Evolutionary conservation across 2,888 invertebrate genomes (phyloP).

Genomic region (Papilio protenor): DNA sequence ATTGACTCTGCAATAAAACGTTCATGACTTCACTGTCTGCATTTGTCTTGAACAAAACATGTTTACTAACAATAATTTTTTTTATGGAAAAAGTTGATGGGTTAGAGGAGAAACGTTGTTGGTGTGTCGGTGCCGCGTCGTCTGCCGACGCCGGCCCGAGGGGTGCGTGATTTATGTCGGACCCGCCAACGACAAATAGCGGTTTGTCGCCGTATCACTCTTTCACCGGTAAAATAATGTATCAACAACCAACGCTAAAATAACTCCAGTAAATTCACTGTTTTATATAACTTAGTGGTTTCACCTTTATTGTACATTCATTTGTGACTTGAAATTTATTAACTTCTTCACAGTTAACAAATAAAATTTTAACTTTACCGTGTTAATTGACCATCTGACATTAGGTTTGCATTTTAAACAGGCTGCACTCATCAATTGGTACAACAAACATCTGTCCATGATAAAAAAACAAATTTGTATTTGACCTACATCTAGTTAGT

Average conservation of each 20-base stretch:
- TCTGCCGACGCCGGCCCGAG: constrained; percentile 53
- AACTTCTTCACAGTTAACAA: not conserved
- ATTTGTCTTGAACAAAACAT: constrained; percentile 58
- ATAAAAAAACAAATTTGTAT: not conserved
- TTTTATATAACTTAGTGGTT: constrained; percentile 39
- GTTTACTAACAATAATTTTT: constrained; percentile 71
- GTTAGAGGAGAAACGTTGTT: constrained; percentile 46
- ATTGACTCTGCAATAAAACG: constrained; percentile 84
- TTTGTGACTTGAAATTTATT: not conserved
- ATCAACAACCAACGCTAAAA: constrained; percentile 56
- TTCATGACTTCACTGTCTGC: constrained; percentile 37
- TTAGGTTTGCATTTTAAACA: not conserved
- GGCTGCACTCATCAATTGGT: too few species aligned
- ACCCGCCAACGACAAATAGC: constrained; percentile 79
- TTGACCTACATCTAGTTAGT: not conserved
- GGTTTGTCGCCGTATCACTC: constrained; percentile 79
- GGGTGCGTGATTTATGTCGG: constrained; percentile 76
- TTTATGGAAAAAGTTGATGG: constrained; percentile 52
- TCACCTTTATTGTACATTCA: constrained; percentile 31
- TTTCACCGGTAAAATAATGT: constrained; percentile 75
- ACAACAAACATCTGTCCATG: not conserved
- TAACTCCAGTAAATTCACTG: constrained; percentile 42
- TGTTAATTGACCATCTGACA: not conserved
- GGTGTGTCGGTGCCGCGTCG: constrained; percentile 54
- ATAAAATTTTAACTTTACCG: not conserved